These are phyloP conservation scores for Gavia stellata DNA, from an alignment of 2,113 vertebrate genomes.

Conservation along the genomic window DNA sequence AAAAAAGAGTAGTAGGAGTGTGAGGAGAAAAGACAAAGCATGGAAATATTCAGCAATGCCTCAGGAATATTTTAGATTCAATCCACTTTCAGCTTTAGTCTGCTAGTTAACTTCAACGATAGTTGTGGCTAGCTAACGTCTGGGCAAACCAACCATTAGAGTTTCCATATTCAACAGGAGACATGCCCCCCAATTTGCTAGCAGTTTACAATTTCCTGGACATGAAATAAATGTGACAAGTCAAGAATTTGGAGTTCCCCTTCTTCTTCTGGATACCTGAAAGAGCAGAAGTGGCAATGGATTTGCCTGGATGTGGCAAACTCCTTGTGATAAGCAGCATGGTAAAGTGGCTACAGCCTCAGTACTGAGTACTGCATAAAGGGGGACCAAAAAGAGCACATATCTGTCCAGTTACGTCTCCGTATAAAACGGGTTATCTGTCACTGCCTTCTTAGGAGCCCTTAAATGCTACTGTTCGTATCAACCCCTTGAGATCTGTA, in stretches of 20 bases:
- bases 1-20: not conserved
- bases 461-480: not conserved
- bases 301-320: not conserved
- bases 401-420: not conserved
- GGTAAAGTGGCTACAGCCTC: not conserved
- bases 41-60: not conserved
- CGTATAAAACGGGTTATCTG: not conserved
- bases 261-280: not conserved
- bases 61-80: not conserved
- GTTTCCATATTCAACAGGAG: not conserved
- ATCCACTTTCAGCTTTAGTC: not conserved
- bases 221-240: not conserved
- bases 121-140: not conserved
- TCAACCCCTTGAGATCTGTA: not conserved
- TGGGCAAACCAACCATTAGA: not conserved
- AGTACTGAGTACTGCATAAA: fast-evolving
- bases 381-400: not conserved
- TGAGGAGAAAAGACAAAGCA: not conserved
- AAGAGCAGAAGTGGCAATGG: fast-evolving
- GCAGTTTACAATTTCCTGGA: not conserved
- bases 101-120: not conserved
- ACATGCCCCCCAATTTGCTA: not conserved
- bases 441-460: not conserved
- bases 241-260: not conserved
- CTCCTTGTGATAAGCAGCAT: not conserved